Evolutionary conservation across 1,140 invertebrate genomes (phyloP).

Genomic region (Laupala kohalensis): DNA sequence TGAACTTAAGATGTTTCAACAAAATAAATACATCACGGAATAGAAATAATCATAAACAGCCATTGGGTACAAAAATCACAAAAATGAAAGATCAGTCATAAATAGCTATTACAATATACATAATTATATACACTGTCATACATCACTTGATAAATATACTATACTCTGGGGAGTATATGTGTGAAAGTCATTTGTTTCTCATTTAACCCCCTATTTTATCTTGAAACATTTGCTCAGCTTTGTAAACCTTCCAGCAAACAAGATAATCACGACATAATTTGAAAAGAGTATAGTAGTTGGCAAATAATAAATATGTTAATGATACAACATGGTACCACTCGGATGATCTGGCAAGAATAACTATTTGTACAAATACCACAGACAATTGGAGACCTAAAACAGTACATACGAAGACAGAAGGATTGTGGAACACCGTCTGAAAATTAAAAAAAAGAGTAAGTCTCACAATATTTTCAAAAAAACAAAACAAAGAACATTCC

Average conservation of each 20-base stretch:
- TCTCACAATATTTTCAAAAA: background rate
- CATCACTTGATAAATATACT: too few relatives aligned
- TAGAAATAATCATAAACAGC: too few relatives aligned
- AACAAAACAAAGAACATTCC: background rate
- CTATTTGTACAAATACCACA: conserved; percentile 62
- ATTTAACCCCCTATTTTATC: conserved; percentile 2
- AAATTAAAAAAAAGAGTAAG: conserved; percentile 20
- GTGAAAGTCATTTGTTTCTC: too few relatives aligned
- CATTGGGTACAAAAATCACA: too few relatives aligned
- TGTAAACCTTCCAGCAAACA: conserved; percentile 68
- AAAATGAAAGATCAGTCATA: too few relatives aligned
- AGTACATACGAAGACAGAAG: conserved; percentile 61
- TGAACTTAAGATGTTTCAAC: too few relatives aligned
- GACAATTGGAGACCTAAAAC: conserved; percentile 58
- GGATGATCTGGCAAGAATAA: conserved; percentile 57
- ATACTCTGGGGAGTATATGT: too few relatives aligned
- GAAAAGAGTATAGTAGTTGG: conserved; percentile 84
- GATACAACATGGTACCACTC: conserved; percentile 89
- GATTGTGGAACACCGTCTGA: conserved; percentile 76
- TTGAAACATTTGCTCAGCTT: conserved; percentile 55
- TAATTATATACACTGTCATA: too few relatives aligned
- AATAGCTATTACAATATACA: too few relatives aligned
- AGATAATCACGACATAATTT: conserved; percentile 77
- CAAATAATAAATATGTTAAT: conserved; percentile 67
- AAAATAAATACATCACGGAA: too few relatives aligned